Percentiles rank a stretch among this genome's conserved stretches.
Conservation (phyloP, 2,797 vertebrate genomes). For the Amniataba percoides region DNA sequence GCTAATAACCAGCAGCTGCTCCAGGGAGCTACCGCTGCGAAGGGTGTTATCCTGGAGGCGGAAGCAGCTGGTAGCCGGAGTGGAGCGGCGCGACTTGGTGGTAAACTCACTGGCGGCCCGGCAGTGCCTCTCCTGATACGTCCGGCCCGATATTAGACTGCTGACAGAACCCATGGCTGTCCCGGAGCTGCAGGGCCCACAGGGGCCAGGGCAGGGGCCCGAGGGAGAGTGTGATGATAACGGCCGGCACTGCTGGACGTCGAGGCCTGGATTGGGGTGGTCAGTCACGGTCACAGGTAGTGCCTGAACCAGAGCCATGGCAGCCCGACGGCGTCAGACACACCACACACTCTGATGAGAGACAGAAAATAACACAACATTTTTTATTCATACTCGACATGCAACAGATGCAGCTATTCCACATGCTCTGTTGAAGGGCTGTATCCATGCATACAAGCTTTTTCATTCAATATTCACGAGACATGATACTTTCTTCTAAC, state of each 20-base stretch:
- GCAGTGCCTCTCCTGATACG: slow-evolving; percentile 89
- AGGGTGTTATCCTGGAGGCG: slow-evolving; percentile 84
- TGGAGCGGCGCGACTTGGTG: slow-evolving; percentile 85
- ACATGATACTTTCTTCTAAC: neutral
- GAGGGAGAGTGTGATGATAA: slow-evolving; percentile 72
- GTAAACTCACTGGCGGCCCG: slow-evolving; percentile 83
- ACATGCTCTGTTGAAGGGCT: slow-evolving; percentile 3
- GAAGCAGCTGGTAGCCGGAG: slow-evolving; percentile 88
- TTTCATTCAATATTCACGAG: slow-evolving; percentile 10
- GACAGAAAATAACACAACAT: slow-evolving; percentile 7
- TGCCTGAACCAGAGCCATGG: slow-evolving; percentile 97
- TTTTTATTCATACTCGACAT: slow-evolving; percentile 14
- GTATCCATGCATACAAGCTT: slow-evolving; percentile 3
- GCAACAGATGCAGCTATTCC: slow-evolving; percentile 19
- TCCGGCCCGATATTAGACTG: slow-evolving; percentile 94
- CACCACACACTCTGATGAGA: slow-evolving; percentile 80
- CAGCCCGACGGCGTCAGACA: slow-evolving; percentile 72
- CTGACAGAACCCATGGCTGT: slow-evolving; percentile 95
- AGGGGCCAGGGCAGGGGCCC: slow-evolving; percentile 63
- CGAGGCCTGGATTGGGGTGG: slow-evolving; percentile 83
- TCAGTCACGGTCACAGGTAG: slow-evolving; percentile 91
- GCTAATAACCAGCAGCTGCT: slow-evolving; percentile 87
- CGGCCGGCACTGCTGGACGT: slow-evolving; percentile 81
- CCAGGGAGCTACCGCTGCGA: slow-evolving; percentile 87
- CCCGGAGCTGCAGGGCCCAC: slow-evolving; percentile 66